These are phyloP conservation scores for Chloroceryle aenea DNA, from an alignment of 2,113 vertebrate genomes.

Conservation along the genomic window DNA sequence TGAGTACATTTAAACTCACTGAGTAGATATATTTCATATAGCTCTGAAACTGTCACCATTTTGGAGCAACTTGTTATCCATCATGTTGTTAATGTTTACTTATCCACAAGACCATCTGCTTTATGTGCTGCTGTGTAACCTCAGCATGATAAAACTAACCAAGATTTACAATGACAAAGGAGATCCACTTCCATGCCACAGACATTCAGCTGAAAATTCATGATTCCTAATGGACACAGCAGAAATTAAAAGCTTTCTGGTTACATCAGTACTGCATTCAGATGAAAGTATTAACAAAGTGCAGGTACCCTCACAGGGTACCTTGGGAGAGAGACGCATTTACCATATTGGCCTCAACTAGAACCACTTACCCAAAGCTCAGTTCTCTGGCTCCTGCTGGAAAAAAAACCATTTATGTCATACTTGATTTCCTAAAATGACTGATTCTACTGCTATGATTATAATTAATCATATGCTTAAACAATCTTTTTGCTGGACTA, in stretches of 20 bases:
- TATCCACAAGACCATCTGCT: neutral
- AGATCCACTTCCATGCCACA: neutral
- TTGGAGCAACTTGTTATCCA: neutral
- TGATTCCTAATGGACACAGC: neutral
- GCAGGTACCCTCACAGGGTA: neutral
- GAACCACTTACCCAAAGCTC: neutral
- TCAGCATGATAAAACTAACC: neutral
- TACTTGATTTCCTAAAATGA: neutral
- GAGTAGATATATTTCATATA: neutral
- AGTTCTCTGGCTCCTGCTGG: neutral
- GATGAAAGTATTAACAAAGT: neutral
- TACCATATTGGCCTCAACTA: accelerated
- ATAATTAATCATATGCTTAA: neutral
- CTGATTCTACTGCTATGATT: neutral
- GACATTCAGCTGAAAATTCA: neutral
- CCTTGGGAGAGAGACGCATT: neutral
- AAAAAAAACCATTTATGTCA: neutral
- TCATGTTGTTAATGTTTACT: neutral
- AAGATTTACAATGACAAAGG: neutral
- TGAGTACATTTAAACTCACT: neutral
- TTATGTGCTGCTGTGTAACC: neutral
- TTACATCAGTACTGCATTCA: neutral
- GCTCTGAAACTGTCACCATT: neutral
- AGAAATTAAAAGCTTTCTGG: neutral
- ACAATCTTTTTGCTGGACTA: neutral